Conservation (phyloP, 2,797 vertebrate species). For the Pipistrellus kuhlii region DNA sequence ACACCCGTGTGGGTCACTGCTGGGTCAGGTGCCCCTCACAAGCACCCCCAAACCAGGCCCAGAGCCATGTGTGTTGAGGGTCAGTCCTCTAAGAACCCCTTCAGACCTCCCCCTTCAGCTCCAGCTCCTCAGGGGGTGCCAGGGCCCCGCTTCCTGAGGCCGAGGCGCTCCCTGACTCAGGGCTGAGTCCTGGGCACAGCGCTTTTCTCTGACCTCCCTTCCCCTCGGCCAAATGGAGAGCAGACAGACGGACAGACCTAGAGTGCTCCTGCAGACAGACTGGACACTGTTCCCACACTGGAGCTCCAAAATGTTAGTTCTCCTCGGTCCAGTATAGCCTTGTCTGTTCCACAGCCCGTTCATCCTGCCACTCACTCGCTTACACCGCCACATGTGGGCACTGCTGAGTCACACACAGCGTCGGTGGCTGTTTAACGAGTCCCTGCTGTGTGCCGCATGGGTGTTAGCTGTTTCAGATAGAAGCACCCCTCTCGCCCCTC, state of each 20-base stretch:
- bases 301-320: neutral
- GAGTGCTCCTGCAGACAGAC: neutral
- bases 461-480: neutral
- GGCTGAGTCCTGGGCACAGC: too few relatives aligned
- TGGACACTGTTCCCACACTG: neutral
- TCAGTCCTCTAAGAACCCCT: neutral
- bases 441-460: neutral
- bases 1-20: neutral
- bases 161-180: neutral
- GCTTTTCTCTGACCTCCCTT: neutral
- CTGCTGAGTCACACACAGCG: neutral
- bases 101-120: neutral
- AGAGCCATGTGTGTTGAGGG: neutral
- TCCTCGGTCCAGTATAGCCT: neutral
- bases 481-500: neutral
- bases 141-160: neutral
- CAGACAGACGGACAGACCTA: neutral
- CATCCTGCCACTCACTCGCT: neutral
- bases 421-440: neutral
- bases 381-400: accelerated
- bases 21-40: neutral
- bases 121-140: neutral
- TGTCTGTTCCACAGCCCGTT: neutral
- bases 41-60: neutral
- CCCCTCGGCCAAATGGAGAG: neutral